Conservation (phyloP, 2,113 vertebrate genomes). For the Prietella phreatophila region DNA sequence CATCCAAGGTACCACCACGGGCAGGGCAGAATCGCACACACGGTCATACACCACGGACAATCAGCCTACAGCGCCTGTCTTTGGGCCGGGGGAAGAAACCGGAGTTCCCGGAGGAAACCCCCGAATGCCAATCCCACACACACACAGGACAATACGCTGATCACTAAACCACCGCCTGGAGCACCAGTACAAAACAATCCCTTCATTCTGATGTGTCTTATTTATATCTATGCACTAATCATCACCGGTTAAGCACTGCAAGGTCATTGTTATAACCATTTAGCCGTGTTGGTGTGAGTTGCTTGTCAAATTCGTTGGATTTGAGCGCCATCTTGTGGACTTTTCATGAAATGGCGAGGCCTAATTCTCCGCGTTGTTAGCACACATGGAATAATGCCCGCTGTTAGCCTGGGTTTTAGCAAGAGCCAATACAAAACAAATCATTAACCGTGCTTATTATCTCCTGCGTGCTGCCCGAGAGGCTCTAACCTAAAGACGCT, state of each 20-base stretch:
- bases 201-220: background rate
- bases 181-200: background rate
- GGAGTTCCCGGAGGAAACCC: no score
- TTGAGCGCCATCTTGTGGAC: conserved; percentile 44
- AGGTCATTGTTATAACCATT: background rate
- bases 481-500: background rate
- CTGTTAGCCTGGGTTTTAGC: conserved; percentile 38
- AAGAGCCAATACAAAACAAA: conserved; percentile 16
- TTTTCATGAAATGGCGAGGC: conserved; percentile 36
- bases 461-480: background rate
- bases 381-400: conserved; percentile 17
- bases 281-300: background rate
- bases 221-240: background rate
- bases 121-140: no score
- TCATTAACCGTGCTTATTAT: background rate
- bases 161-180: no score
- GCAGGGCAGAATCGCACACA: no score
- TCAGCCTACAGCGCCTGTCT: no score
- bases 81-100: no score
- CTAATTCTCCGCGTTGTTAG: conserved; percentile 41
- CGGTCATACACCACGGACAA: no score
- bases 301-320: background rate
- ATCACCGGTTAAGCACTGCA: background rate
- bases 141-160: no score
- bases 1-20: no score